These are phyloP conservation scores for Columba livia DNA, from an alignment of 2,113 vertebrate genomes.

Conservation along the genomic window DNA sequence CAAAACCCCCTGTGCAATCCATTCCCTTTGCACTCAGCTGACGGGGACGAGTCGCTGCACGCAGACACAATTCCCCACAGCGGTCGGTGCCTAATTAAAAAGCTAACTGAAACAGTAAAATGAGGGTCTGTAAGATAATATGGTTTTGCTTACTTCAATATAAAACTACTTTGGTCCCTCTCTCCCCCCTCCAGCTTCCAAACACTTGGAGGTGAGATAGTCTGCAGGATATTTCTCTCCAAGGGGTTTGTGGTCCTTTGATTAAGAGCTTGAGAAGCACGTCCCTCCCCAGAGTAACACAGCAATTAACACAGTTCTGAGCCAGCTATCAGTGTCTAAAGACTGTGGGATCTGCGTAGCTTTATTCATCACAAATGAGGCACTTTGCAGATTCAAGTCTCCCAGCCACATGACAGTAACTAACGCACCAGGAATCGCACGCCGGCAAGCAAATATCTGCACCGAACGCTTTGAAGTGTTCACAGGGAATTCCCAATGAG, in stretches of 20 bases:
- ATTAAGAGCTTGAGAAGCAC: background rate
- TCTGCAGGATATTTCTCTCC: background rate
- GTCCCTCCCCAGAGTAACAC: background rate
- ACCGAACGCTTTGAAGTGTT: background rate
- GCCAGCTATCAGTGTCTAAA: background rate
- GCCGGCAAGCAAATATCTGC: background rate
- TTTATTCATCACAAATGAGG: slow-evolving; percentile 16
- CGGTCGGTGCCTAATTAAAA: slow-evolving; percentile 16
- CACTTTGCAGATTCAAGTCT: background rate
- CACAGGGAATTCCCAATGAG: slow-evolving; percentile 53
- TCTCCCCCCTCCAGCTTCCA: background rate
- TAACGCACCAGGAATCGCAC: background rate
- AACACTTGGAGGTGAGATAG: background rate
- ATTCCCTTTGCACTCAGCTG: background rate
- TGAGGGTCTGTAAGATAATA: background rate
- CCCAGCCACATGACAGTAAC: background rate
- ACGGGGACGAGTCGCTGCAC: background rate
- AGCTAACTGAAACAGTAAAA: background rate
- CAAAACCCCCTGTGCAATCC: background rate
- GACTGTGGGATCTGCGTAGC: background rate
- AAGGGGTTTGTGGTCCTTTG: slow-evolving; percentile 8
- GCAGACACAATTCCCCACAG: background rate
- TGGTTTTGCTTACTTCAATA: slow-evolving; percentile 7
- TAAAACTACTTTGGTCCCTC: background rate
- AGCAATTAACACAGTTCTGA: slow-evolving; percentile 42